Conservation (phyloP, 2,797 vertebrate genomes). For the Arnoldichthys spilopterus region DNA sequence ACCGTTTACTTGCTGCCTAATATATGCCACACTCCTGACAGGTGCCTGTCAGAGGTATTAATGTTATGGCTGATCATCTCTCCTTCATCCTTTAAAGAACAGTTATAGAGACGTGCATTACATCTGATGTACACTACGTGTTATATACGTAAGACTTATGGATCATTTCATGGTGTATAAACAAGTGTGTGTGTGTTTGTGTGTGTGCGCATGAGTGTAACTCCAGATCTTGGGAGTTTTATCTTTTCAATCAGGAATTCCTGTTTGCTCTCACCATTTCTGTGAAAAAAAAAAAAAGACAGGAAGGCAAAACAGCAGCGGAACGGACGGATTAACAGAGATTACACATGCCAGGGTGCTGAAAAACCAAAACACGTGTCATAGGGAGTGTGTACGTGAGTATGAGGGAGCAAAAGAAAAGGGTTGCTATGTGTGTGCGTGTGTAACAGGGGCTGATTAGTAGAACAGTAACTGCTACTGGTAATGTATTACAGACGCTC, state of each 20-base stretch:
- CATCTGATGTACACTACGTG: no score
- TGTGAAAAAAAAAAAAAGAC: constrained; percentile 69
- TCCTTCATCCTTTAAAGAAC: no score
- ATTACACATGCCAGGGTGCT: constrained; percentile 70
- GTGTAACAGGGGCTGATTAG: background rate
- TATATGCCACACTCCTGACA: no score
- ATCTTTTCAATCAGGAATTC: constrained; percentile 77
- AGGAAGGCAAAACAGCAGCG: constrained; percentile 74
- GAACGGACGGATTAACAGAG: constrained; percentile 75
- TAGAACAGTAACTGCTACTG: constrained; percentile 25
- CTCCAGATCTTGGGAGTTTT: constrained; percentile 69
- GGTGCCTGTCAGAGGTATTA: no score
- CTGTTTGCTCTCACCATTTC: constrained; percentile 78
- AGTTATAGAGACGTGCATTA: no score
- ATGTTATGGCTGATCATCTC: no score
- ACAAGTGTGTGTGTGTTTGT: constrained; percentile 27
- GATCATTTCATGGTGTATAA: background rate
- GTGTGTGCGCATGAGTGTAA: constrained; percentile 52
- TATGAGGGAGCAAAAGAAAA: constrained; percentile 21
- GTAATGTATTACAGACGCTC: constrained; percentile 40
- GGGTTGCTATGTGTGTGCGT: constrained; percentile 27
- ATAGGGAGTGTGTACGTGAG: constrained; percentile 46
- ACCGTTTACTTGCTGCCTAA: no score
- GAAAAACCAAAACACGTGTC: constrained; percentile 60
- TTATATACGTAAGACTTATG: background rate